Evolutionary conservation across 2,888 invertebrate species (phyloP).

Genomic region (Candidula unifasciata): DNA sequence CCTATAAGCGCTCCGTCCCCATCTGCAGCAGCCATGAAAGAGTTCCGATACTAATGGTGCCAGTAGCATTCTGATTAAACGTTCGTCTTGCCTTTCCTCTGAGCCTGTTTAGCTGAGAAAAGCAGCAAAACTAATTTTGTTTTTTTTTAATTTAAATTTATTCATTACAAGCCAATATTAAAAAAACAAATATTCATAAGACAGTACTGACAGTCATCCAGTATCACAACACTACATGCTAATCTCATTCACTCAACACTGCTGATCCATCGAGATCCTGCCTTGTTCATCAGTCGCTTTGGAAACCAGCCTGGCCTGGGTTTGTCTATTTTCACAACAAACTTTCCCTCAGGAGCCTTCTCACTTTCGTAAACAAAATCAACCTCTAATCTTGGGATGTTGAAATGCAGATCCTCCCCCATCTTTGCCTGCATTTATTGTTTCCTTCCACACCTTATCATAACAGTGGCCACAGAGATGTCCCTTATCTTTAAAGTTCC

Average conservation of each 20-base stretch:
- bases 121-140: too few relatives aligned
- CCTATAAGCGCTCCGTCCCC: too few relatives aligned
- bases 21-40: too few relatives aligned
- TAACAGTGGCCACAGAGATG: conserved; percentile 87
- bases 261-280: neutral
- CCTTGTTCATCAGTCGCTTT: conserved; percentile 84
- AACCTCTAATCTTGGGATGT: conserved; percentile 83
- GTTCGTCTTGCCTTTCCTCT: too few relatives aligned
- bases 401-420: conserved; percentile 82
- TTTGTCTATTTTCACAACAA: conserved; percentile 88
- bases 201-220: too few relatives aligned
- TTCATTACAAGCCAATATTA: too few relatives aligned
- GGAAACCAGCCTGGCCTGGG: conserved; percentile 92
- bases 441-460: conserved; percentile 88
- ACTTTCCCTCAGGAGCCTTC: conserved; percentile 81
- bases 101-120: too few relatives aligned
- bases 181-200: too few relatives aligned
- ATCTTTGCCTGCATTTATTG: conserved; percentile 89
- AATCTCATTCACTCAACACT: neutral
- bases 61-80: too few relatives aligned
- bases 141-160: too few relatives aligned
- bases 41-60: too few relatives aligned
- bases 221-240: neutral
- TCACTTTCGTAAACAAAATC: conserved; percentile 91
- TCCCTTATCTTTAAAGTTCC: conserved; percentile 75